Conservation (phyloP, 2,113 vertebrate genomes). For the Xenotilapia flavipinnis region DNA sequence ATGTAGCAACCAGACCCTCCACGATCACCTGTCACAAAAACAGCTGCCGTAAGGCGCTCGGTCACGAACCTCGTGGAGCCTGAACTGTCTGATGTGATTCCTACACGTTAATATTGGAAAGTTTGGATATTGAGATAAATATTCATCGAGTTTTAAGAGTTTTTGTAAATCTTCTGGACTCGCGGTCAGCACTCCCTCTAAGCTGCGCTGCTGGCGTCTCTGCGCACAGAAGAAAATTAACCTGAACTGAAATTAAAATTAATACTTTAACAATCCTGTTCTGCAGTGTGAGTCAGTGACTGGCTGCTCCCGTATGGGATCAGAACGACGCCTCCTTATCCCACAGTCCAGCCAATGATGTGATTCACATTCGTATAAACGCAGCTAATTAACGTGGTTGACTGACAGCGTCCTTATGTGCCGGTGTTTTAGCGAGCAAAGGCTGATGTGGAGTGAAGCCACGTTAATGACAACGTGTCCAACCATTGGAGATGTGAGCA, state of each 20-base stretch:
- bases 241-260: neutral
- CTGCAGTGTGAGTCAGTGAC: accelerated
- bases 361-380: accelerated
- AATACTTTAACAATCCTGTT: accelerated
- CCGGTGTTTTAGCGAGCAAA: neutral
- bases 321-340: accelerated
- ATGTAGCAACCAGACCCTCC: neutral
- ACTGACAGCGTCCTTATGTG: neutral
- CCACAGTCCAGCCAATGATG: accelerated
- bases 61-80: neutral
- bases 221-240: neutral
- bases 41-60: neutral
- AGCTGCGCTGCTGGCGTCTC: neutral
- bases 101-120: accelerated
- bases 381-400: accelerated
- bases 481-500: neutral
- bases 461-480: neutral
- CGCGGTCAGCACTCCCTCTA: accelerated
- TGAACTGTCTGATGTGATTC: neutral
- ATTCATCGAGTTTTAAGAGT: neutral
- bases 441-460: neutral
- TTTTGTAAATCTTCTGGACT: neutral
- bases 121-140: neutral
- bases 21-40: neutral
- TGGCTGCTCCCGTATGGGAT: accelerated